Evolutionary conservation across 1,140 invertebrate genomes (phyloP), one percentile per base, ranked within the genome.

Genomic region (Bilobella aurantiaca): DNA sequence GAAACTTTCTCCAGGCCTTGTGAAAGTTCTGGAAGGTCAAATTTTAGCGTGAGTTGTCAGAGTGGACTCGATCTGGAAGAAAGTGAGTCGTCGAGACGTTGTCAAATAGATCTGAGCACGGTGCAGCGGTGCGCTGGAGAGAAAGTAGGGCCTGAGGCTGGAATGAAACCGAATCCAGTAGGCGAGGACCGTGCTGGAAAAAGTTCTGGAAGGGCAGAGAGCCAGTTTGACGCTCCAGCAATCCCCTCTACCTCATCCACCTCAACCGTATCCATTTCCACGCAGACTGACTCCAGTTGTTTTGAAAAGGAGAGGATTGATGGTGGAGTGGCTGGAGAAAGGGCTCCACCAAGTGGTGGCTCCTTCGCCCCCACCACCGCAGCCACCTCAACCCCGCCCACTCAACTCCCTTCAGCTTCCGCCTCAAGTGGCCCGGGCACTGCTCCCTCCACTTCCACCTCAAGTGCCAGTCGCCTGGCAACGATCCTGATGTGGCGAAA

Each of bases 401-500:
- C 49, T n/a, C 14, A 56, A 56, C 25, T 58, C 57, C 5, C 14
- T 14, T 14, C 25, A 28, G 3, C 25, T 58, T 58, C 57, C 57
- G 30, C 57, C 21, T 31, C 57, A 31, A 29, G 23, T 12, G 23
- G 23, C 5, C 49, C 49, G 18, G 18, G 8, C 3, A 23, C 58
- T 59, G 2, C 2, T 5, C 28, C 14, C 23, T 5, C 14, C 23
- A 5, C 23, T 18, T 18, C 42, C 46, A 60, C 59, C 49, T 53
- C 23, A 53, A 53, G 23, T 53, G 49, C 8, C 5, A 53, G 49
- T 23, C 68, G 71, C 57, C 64, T 69, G 3, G 71, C 68, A 14
- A 68, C 67, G 14, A 65, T 69, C 27, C 53, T 69, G 18, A 69
- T 72, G 65, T 68, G 63, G 64, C 59, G 68, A 59, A 67, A 64